Evolutionary conservation across 2,797 vertebrate species (phyloP).

Genomic region (Melopsittacus undulatus): DNA sequence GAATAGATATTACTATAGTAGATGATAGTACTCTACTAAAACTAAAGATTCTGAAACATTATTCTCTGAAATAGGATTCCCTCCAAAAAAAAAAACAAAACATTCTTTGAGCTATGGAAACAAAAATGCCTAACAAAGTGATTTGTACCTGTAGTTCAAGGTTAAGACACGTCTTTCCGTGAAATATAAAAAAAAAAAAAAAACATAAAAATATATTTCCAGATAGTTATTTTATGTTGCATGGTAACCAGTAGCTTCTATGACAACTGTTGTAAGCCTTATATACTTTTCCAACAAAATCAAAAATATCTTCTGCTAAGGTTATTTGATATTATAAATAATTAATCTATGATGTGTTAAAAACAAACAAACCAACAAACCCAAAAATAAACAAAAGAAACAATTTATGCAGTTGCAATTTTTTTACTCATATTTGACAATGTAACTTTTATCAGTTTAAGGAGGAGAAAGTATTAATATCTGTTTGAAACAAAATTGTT

Average conservation of each 20-base stretch:
- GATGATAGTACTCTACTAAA: not conserved
- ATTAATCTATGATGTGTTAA: not conserved
- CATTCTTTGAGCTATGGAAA: not conserved
- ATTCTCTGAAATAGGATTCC: not conserved
- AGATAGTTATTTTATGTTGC: not conserved
- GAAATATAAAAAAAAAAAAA: not conserved
- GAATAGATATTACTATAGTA: too few species aligned
- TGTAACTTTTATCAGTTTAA: not conserved
- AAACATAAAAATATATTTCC: not conserved
- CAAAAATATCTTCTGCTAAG: not conserved
- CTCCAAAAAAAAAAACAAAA: not conserved
- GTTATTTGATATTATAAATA: not conserved
- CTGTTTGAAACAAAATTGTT: not conserved
- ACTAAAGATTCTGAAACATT: not conserved
- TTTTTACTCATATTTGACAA: not conserved
- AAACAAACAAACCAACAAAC: not conserved
- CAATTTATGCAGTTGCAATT: not conserved
- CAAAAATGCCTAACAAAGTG: not conserved
- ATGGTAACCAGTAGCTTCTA: not conserved
- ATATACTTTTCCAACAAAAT: not conserved
- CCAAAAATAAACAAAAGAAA: not conserved
- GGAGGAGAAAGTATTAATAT: not conserved
- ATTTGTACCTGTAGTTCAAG: not conserved
- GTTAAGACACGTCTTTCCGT: not conserved
- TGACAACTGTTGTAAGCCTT: not conserved